phyloP scores from a whole-genome alignment of 2,797 vertebrate genomes.

The Chelon labrosus region DNA sequence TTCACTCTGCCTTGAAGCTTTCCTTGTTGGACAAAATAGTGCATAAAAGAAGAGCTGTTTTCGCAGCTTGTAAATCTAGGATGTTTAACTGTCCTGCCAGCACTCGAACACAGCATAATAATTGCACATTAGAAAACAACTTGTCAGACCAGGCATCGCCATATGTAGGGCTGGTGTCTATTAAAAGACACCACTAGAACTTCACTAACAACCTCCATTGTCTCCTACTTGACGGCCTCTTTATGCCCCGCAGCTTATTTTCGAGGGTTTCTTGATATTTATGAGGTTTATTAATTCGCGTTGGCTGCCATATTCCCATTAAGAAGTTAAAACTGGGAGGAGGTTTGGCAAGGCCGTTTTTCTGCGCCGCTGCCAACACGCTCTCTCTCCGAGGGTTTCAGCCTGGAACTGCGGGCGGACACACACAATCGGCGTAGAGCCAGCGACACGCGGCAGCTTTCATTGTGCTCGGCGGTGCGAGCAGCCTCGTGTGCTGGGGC shows the following conservation, averaged over 20 bases:
- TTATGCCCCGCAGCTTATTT: conserved; percentile 27
- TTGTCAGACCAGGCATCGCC: not conserved
- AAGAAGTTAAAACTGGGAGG: conserved; percentile 71
- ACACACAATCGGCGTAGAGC: conserved; percentile 33
- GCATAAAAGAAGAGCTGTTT: not conserved
- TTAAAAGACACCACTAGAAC: not conserved
- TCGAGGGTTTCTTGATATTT: conserved; percentile 65
- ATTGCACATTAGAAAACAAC: not conserved
- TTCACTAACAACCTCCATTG: not conserved
- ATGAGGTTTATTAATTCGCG: conserved; percentile 76
- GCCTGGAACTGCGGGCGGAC: conserved; percentile 51
- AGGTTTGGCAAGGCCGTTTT: conserved; percentile 69
- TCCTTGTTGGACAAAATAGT: conserved; percentile 7
- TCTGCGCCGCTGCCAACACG: conserved; percentile 71
- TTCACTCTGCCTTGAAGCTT: not conserved
- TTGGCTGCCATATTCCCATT: conserved; percentile 73
- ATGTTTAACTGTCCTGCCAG: not conserved
- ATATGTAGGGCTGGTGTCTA: not conserved
- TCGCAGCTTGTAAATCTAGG: not conserved
- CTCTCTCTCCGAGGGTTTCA: conserved; percentile 68
- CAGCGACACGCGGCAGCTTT: conserved; percentile 40
- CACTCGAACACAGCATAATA: not conserved
- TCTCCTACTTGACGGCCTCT: not conserved
- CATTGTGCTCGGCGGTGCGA: conserved; percentile 15
- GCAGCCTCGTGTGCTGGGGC: conserved; percentile 8